These are phyloP conservation scores for Centropyge bicolor DNA, from an alignment of 2,797 vertebrate genomes.

Conservation along the genomic window DNA sequence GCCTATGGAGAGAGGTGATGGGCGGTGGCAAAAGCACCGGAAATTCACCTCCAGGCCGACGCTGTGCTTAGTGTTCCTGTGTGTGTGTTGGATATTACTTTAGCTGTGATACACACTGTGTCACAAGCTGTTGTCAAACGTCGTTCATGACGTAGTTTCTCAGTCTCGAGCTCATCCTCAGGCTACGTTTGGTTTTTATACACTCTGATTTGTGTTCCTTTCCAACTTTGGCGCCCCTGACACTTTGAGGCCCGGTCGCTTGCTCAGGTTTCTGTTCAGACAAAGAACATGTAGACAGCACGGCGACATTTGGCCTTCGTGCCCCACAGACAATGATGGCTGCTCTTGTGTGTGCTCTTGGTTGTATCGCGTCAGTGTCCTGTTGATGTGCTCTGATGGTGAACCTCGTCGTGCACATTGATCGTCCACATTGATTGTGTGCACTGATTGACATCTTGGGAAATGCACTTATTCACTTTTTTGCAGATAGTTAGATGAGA, in stretches of 20 bases:
- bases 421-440: too few species aligned
- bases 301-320: slow-evolving; percentile 22
- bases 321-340: slow-evolving; percentile 17
- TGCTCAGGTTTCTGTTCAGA: slow-evolving; percentile 60
- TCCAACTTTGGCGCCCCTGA: slow-evolving; percentile 25
- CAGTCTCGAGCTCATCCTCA: slow-evolving; percentile 26
- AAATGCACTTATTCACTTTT: too few species aligned
- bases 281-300: slow-evolving; percentile 49
- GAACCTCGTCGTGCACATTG: neutral
- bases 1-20: slow-evolving; percentile 21
- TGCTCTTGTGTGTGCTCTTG: slow-evolving; percentile 6
- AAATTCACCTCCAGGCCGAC: slow-evolving; percentile 34
- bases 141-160: slow-evolving; percentile 28
- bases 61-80: slow-evolving; percentile 4
- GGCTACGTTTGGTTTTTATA: slow-evolving; percentile 42
- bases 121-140: slow-evolving; percentile 21
- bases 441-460: too few species aligned
- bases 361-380: slow-evolving; percentile 1
- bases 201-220: slow-evolving; percentile 34
- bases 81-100: slow-evolving; percentile 12
- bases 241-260: slow-evolving; percentile 18
- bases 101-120: neutral
- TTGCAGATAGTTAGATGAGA: too few species aligned
- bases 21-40: neutral
- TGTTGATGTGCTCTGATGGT: neutral